Conservation (phyloP, 1,140 invertebrate genomes). For the Choristoneura fumiferana region DNA sequence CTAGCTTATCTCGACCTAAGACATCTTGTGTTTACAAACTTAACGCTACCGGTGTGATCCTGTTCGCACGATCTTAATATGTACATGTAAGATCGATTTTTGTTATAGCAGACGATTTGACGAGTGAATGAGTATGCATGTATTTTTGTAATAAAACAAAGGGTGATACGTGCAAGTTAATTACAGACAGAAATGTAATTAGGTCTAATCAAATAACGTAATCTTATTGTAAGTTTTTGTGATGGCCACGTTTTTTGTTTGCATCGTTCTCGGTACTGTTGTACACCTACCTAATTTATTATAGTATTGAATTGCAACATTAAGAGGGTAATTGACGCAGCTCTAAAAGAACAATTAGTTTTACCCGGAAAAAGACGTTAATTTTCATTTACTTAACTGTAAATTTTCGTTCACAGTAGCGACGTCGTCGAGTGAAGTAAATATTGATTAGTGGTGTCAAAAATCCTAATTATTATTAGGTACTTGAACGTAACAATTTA, state of each 20-base stretch:
- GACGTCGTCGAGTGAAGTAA: no score
- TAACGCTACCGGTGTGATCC: neutral
- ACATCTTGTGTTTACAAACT: constrained; percentile 40
- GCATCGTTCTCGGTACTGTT: neutral
- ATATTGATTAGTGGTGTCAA: no score
- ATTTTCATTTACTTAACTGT: no score
- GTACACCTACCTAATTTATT: no score
- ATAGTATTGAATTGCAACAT: no score
- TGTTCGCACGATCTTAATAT: neutral
- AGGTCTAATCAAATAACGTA: constrained; percentile 70
- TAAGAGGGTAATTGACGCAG: no score
- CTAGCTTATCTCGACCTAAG: constrained; percentile 63
- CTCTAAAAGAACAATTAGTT: no score
- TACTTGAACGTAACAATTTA: no score
- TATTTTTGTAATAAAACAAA: constrained; percentile 65
- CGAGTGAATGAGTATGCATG: no score
- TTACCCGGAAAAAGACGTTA: no score
- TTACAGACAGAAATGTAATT: constrained; percentile 69
- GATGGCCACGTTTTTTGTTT: constrained; percentile 31
- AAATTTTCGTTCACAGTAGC: no score
- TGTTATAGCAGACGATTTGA: neutral
- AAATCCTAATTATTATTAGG: no score
- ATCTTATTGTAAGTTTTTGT: constrained; percentile 58
- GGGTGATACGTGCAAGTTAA: constrained; percentile 69
- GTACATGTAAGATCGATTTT: constrained; percentile 23